Evolutionary conservation across 2,797 vertebrate species (phyloP).

Genomic region (Peromyscus eremicus): DNA sequence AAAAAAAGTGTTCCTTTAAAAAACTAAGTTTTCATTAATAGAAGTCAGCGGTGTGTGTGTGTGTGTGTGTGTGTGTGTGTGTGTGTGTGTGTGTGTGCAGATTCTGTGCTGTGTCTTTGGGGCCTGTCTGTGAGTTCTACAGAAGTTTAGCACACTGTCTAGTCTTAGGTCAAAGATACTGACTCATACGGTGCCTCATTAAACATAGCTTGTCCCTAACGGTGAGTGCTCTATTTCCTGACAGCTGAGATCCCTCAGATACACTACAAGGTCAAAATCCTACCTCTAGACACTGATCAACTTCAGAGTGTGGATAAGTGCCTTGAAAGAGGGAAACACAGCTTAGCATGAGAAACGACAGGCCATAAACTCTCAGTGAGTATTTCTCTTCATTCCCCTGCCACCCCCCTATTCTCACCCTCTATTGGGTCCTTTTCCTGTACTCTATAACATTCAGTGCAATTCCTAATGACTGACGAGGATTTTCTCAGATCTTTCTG

Average conservation of each 20-base stretch:
- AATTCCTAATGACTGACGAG: not conserved
- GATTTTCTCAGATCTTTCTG: not conserved
- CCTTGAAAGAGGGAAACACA: not conserved
- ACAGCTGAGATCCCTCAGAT: not conserved
- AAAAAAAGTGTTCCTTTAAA: not conserved
- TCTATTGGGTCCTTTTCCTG: not conserved
- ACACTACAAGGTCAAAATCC: not conserved
- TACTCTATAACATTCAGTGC: not conserved
- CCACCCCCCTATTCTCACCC: not conserved
- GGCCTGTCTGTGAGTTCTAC: not conserved
- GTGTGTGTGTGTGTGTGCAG: not conserved
- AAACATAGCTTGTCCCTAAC: not conserved
- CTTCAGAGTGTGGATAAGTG: not conserved
- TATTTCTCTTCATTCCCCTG: not conserved
- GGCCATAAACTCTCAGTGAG: not conserved
- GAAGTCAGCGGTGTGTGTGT: accelerated
- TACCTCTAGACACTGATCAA: not conserved
- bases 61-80: too few relatives aligned
- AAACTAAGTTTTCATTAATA: not conserved
- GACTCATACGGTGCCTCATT: not conserved
- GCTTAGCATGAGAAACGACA: not conserved
- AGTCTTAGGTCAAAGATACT: not conserved
- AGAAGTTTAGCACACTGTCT: not conserved
- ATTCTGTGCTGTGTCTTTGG: not conserved
- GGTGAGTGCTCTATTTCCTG: not conserved